Base-by-base conservation (phyloP, 2,113 vertebrate species). In the Apodemus speciosus region DNA sequence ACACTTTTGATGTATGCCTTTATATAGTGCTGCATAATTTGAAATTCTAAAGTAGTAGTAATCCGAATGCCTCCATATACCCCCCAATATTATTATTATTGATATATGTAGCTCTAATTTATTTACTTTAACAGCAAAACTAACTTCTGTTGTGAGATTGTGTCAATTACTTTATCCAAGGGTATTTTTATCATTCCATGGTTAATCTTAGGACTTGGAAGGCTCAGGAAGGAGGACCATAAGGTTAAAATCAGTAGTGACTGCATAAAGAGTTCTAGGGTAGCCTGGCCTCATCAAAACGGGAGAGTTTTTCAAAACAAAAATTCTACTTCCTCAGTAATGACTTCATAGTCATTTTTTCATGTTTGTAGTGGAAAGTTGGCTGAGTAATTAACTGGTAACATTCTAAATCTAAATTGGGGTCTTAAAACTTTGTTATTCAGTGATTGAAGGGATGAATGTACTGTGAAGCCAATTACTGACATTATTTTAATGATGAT, bases 321-420 rank as follows among this genome's bases (percentile, higher is more conserved):
- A 40, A 58, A 60, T 94, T 79, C 58, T 51, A 79, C 79, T 85
- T 62, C n/a, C 43, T 83, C 25, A 89, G 85, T 89, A 51, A 79
- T 5, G 32, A 71, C 46, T 79, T 71, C 10, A 9, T 60, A 86
- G 20, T 3, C 62, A 40, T 25, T 79, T 69, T 79, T 51, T 62
- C 51, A 32, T 85, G 32, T 86, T 85, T 90, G 40, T 30, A n/a
- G 13, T 35, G 51, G 32, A 77, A 71, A 77, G 51, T 90, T 76
- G 73, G 85, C 60, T 71, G 32, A 71, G 38, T 51, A 85, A 90
- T 69, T 85, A 90, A 62, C 72, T 85, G 40, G 32, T 71, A 9
- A 25, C 14, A 64, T 72, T 72, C n/a, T 21, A 80, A 73, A 64
- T 32, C 43, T 64, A 91, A 91, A 91, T 86, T 94, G 79, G 62